A percentile compares a stretch with the other conserved stretches of the same genome.
Conservation (phyloP, 1,140 invertebrate genomes). For the Schmidtea mediterranea region DNA sequence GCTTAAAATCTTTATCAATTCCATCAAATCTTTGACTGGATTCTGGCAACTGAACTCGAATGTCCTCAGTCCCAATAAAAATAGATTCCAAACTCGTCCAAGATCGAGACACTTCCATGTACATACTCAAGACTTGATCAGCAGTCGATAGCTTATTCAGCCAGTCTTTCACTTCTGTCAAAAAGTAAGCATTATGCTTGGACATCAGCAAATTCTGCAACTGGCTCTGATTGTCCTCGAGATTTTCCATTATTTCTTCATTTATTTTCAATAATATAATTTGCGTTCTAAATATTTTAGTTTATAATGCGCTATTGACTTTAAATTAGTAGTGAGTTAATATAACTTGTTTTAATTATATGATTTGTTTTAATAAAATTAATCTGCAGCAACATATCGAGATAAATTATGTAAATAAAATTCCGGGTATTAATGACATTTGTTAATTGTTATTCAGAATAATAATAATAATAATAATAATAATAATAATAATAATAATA, state of each 20-base stretch:
- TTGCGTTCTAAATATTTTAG: constrained; percentile 34
- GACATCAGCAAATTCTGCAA: constrained; percentile 78
- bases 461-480: too few species aligned
- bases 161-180: constrained; percentile 72
- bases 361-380: too few species aligned
- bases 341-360: too few species aligned
- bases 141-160: constrained; percentile 67
- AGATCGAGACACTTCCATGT: constrained; percentile 88
- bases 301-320: too few species aligned
- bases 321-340: too few species aligned
- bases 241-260: constrained; percentile 75
- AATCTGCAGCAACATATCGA: too few species aligned
- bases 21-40: constrained; percentile 68
- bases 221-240: constrained; percentile 85
- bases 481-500: too few species aligned
- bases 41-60: constrained; percentile 63
- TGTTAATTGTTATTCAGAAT: too few species aligned
- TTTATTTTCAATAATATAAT: constrained; percentile 54
- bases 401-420: too few species aligned
- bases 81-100: constrained; percentile 89
- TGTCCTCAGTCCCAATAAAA: constrained; percentile 89
- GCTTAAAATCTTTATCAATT: constrained; percentile 62
- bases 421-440: too few species aligned
- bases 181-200: constrained; percentile 78
- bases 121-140: constrained; percentile 57